Conservation (phyloP, 2,888 invertebrate genomes). For the Apoda limacodes region DNA sequence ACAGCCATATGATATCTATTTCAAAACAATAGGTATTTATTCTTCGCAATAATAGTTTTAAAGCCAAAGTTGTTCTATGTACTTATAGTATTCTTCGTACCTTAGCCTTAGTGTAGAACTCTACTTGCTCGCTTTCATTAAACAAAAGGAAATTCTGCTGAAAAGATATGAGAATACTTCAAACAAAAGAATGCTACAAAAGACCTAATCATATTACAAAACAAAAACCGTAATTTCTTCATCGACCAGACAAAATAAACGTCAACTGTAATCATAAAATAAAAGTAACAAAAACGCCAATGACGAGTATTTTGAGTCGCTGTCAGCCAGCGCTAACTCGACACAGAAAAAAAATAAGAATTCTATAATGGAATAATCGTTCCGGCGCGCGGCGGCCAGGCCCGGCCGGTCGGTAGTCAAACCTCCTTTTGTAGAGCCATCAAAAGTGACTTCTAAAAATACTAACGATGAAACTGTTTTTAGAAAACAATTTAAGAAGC, state of each 20-base stretch:
- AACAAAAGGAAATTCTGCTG: no score
- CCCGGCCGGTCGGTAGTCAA: slow-evolving; percentile 22
- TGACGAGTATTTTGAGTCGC: slow-evolving; percentile 8
- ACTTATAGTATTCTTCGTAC: no score
- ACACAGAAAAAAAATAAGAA: slow-evolving; percentile 15
- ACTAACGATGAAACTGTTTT: slow-evolving; percentile 56
- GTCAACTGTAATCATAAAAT: slow-evolving; percentile 6
- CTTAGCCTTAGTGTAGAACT: no score
- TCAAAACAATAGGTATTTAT: no score
- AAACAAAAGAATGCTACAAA: no score
- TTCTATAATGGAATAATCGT: slow-evolving; percentile 26
- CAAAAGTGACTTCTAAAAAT: slow-evolving; percentile 34
- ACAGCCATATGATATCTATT: no score
- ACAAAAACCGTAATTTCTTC: no score
- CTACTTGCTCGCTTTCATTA: no score
- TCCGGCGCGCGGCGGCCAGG: slow-evolving; percentile 4
- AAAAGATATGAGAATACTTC: no score
- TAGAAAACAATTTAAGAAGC: slow-evolving; percentile 63
- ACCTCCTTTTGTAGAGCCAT: slow-evolving; percentile 33
- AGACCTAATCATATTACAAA: no score
- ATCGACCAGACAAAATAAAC: slow-evolving; percentile 8
- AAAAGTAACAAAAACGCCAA: slow-evolving; percentile 3
- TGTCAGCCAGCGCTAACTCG: slow-evolving; percentile 15
- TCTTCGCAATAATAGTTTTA: no score
- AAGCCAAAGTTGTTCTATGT: no score